A percentile compares a stretch with the other conserved stretches of the same genome.
Conservation (phyloP, 2,888 invertebrate genomes). For the Nomada ruficornis region DNA sequence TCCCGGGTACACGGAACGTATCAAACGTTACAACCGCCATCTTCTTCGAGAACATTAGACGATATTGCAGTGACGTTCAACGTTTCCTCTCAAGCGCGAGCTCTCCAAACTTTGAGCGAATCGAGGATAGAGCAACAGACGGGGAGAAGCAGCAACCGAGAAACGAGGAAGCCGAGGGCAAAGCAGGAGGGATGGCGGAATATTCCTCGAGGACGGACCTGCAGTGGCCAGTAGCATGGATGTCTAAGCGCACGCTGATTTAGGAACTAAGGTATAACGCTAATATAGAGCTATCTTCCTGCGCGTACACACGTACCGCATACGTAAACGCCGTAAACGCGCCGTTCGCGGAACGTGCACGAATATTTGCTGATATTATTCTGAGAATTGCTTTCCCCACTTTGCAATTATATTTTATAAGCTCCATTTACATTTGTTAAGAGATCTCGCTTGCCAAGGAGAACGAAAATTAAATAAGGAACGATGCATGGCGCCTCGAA, state of each 20-base stretch:
- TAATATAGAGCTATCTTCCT: constrained; percentile 78
- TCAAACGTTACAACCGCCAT: constrained; percentile 73
- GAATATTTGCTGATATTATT: constrained; percentile 21
- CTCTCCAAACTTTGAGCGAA: constrained; percentile 77
- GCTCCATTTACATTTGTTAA: too few species aligned
- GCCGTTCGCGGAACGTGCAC: constrained; percentile 35
- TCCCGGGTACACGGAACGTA: constrained; percentile 52
- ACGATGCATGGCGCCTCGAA: too few species aligned
- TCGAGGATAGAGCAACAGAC: constrained; percentile 65
- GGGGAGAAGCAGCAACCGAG: constrained; percentile 58
- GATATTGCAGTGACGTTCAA: constrained; percentile 77
- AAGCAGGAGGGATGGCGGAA: constrained; percentile 76
- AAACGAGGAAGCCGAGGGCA: constrained; percentile 67
- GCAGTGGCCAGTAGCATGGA: constrained; percentile 59
- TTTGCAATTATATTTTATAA: not conserved
- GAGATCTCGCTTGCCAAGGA: not conserved
- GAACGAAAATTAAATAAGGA: not conserved
- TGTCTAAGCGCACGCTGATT: constrained; percentile 77
- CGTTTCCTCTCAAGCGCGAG: constrained; percentile 75
- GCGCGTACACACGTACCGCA: constrained; percentile 32
- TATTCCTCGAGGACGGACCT: constrained; percentile 78
- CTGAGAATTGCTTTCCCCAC: constrained; percentile 5
- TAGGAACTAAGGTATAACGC: constrained; percentile 78
- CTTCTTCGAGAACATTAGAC: constrained; percentile 78
- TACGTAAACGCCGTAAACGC: constrained; percentile 38